Evolutionary conservation across 2,113 vertebrate species (phyloP).

Genomic region (Dunckerocampus dactyliophorus): DNA sequence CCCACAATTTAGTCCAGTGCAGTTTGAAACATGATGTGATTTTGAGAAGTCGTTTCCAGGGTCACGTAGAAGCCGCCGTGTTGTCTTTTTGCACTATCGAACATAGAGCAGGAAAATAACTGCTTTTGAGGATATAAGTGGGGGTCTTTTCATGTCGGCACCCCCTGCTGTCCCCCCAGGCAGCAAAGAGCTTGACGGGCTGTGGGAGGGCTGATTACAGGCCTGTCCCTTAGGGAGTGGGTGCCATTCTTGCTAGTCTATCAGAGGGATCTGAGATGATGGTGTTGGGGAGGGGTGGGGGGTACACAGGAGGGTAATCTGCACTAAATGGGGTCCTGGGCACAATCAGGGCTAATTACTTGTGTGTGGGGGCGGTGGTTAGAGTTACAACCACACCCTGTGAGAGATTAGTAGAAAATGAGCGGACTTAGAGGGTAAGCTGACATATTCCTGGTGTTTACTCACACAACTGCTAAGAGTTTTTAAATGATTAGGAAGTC

Average conservation of each 20-base stretch:
- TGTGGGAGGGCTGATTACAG: constrained; percentile 56
- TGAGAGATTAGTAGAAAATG: constrained; percentile 7
- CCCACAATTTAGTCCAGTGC: constrained; percentile 1
- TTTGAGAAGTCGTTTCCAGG: too few relatives aligned
- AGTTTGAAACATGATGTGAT: too few relatives aligned
- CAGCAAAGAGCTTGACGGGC: constrained; percentile 40
- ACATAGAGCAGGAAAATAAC: background rate
- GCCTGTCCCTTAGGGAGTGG: constrained; percentile 41
- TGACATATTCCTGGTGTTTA: background rate
- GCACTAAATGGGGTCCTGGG: constrained; percentile 36
- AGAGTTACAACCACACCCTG: constrained; percentile 39
- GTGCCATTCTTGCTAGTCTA: constrained; percentile 44
- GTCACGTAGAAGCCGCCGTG: too few relatives aligned
- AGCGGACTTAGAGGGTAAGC: background rate
- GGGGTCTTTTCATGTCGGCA: background rate
- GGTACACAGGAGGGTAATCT: constrained; percentile 51
- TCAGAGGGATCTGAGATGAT: constrained; percentile 31
- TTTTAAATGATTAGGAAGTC: constrained; percentile 1
- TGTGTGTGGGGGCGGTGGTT: constrained; percentile 9
- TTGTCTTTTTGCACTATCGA: background rate
- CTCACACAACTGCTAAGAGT: background rate
- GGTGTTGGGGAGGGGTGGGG: constrained; percentile 4
- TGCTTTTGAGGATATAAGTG: background rate
- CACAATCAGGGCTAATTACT: constrained; percentile 60
- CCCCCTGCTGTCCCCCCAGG: constrained; percentile 4